phyloP scores from a whole-genome alignment of 2,797 vertebrate genomes.

The Myotis findleyi region DNA sequence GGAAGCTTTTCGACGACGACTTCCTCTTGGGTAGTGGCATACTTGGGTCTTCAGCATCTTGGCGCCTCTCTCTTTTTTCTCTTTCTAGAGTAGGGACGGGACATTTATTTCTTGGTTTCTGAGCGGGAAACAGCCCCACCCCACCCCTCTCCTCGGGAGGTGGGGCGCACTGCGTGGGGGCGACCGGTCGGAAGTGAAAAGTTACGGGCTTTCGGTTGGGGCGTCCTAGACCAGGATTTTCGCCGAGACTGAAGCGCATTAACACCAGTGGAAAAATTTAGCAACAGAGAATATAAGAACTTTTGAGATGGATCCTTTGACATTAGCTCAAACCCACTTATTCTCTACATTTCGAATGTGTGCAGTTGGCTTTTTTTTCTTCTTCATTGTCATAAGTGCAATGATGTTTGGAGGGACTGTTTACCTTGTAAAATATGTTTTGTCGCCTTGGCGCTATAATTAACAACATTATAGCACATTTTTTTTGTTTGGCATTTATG shows the following conservation, averaged over 20 bases:
- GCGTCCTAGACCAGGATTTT: not conserved
- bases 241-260: not conserved
- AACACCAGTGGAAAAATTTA: not conserved
- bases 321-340: not conserved
- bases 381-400: not conserved
- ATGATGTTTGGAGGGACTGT: not conserved
- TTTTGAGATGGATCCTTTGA: conserved; percentile 2
- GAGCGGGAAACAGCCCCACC: conserved; percentile 72
- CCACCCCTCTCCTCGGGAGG: conserved; percentile 36
- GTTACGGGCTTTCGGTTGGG: not conserved
- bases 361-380: not conserved
- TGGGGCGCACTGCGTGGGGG: conserved; percentile 54
- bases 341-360: not conserved
- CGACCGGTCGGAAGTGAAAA: conserved; percentile 64
- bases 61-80: not conserved
- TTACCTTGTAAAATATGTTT: not conserved
- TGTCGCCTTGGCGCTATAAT: not conserved
- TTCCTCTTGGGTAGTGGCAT: not conserved
- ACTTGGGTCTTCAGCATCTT: not conserved
- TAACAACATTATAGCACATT: conserved; percentile 50
- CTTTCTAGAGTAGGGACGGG: not conserved
- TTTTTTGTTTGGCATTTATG: conserved; percentile 9
- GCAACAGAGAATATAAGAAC: not conserved
- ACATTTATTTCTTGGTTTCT: conserved; percentile 51
- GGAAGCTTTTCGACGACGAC: not conserved